phyloP scores from a whole-genome alignment of 2,113 vertebrate genomes.

The Tragelaphus scriptus region DNA sequence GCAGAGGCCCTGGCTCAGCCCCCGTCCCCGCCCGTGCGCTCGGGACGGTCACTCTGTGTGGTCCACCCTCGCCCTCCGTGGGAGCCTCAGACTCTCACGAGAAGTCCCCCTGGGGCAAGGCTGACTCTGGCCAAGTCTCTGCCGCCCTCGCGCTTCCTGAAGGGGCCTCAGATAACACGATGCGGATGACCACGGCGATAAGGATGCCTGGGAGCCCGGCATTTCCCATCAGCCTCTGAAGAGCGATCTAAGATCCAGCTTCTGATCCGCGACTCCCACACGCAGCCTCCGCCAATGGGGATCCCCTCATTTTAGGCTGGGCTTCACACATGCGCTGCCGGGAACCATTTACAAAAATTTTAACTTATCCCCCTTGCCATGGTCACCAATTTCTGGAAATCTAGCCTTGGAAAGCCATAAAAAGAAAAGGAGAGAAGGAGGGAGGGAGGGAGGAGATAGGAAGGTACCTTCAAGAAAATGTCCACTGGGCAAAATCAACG shows the following conservation, averaged over 20 bases:
- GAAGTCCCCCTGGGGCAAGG: neutral
- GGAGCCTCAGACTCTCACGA: neutral
- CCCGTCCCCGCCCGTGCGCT: fast-evolving
- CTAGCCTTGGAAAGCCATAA: neutral
- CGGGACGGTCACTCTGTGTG: fast-evolving
- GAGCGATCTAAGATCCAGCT: neutral
- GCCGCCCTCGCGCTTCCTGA: neutral
- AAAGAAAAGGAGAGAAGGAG: neutral
- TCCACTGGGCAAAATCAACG: neutral
- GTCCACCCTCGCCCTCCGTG: neutral
- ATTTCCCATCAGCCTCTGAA: neutral
- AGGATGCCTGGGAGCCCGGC: neutral
- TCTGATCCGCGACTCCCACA: neutral
- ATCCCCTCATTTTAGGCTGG: neutral
- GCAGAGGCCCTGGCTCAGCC: neutral
- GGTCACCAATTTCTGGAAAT: neutral
- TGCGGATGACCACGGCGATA: neutral
- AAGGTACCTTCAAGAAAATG: neutral
- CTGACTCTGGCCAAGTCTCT: neutral
- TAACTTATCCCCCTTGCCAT: neutral
- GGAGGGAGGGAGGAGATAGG: too few species aligned
- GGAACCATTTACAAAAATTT: neutral
- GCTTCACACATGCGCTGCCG: neutral
- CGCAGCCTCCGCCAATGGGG: neutral
- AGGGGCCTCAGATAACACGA: neutral